A percentile compares a stretch with the other conserved stretches of the same genome.
These are phyloP conservation scores for Microcebus jonahi DNA, from an alignment of 2,113 vertebrate genomes.

Conservation along the genomic window DNA sequence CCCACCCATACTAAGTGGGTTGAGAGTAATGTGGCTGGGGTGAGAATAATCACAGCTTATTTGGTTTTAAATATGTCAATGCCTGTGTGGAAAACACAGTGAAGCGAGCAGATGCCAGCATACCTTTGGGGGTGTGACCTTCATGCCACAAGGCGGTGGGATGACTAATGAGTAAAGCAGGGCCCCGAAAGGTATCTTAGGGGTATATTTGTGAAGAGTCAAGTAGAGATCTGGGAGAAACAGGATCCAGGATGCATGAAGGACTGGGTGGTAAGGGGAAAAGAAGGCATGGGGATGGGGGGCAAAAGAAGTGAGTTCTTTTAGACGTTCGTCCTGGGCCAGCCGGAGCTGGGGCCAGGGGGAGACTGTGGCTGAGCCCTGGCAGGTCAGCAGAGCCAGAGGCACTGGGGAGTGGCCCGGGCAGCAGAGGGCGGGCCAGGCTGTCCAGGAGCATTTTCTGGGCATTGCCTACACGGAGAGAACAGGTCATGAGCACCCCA, in stretches of 20 bases:
- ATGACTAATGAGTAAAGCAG: not conserved
- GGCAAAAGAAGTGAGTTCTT: not conserved
- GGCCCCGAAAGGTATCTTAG: not conserved
- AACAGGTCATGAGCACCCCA: not conserved
- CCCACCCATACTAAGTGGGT: not conserved
- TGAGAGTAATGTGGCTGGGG: not conserved
- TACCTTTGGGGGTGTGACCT: not conserved
- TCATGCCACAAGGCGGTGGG: not conserved
- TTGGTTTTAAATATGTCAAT: conserved; percentile 31
- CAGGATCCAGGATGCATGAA: not conserved
- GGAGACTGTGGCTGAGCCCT: not conserved
- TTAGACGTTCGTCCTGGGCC: not conserved
- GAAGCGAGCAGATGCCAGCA: not conserved
- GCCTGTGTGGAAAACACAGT: not conserved
- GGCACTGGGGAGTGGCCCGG: no score
- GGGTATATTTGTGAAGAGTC: not conserved
- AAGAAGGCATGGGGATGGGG: no score
- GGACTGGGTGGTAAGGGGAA: not conserved
- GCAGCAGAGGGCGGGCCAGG: not conserved
- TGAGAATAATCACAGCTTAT: not conserved
- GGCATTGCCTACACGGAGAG: not conserved
- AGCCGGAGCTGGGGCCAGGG: not conserved
- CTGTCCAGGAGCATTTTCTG: not conserved
- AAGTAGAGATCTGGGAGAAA: not conserved
- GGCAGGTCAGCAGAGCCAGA: not conserved